Base-by-base conservation (phyloP, 1,140 invertebrate species). In the Drosophila obscura region DNA sequence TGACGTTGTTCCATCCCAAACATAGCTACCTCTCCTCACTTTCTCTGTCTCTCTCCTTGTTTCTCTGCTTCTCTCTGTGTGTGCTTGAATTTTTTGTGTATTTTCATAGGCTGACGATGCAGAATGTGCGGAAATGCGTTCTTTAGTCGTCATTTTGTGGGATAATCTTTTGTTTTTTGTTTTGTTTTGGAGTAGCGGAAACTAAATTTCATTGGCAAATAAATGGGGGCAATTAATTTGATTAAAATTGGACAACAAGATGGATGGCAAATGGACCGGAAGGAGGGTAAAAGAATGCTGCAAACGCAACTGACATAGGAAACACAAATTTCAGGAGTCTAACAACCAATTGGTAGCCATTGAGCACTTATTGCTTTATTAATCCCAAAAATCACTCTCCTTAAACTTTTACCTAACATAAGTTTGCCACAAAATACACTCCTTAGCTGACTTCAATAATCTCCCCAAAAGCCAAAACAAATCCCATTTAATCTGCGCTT, bases 1-100 rank as follows among this genome's bases (percentile, higher is more conserved):
- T 83, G 73, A 80, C 81, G 81, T 75, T 48, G 67, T 59, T 45
- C 11, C 28, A 58, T 73, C 46, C 41, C 24, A 65, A 53, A 51
- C 57, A 61, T 61, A 57, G 26, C 60, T 45, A 48, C 46, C 13
- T 24, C 22, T 41, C 15, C 15, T 60, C 58, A 4, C 28, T 31
- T 19, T 39, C 22, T 13, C 15, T 22, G n/a, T 11, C 9, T 26
- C 39, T 39, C 35, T 19, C 39, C 45, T 22, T 35, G 16, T 61
- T 39, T 28, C 4, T 28, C 15, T 13, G 15, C 11, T 16, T 61
- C 28, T n/a, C 48, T 31, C 46, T 43, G 16, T 69, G 57, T 69
- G 43, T 58, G 35, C 35, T 39, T 39, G 35, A 39, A 39, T 39
- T 39, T 39, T 13, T 4, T 1, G 35, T 39, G 9, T 69, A 69